Base-by-base conservation (phyloP, 1,140 invertebrate genomes). In the Zelostemma sp. region DNA sequence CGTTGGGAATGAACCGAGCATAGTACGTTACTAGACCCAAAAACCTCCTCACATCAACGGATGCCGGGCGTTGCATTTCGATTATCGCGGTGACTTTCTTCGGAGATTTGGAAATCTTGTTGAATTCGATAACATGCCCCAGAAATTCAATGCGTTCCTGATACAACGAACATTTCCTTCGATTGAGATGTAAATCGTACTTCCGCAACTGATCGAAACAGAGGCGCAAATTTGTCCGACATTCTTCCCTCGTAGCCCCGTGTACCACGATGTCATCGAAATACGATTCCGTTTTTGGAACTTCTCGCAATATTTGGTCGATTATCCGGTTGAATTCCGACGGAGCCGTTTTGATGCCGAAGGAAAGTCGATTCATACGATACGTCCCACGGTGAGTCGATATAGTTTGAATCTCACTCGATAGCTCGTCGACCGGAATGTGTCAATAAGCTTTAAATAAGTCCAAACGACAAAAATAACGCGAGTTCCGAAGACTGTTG, bases 271-370 rank as follows among this genome's bases (percentile, higher is more conserved):
- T 72, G 35, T 79, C 69, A 55, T 80, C 74, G 11, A 79, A 72
- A 67, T 76, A 79, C 21, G 46, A 47, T 18, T 70, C 56, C 9
- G 69, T 74, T 14, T 61, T 70, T 18, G 67, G 63, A 4, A 85
- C 46, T 18, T 66, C 71, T 41, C 35, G 41, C 6, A 88, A 48
- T 3, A 83, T 63, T 57, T 78, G 60, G 35, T 86, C 82, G 15
- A 89, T 86, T 12, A 82, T 73, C 56, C 79, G 33, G 68, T 89
- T 85, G 62, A 89, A 90, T 56, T 86, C 80, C 11, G 77, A 68
- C 14, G 87, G 85, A 0, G 86, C 85, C 12, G 78, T 79, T 56
- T 81, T 79, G 4, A 89, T 78, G 6, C 85, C 87, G 78, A 87
- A 89, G 3, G 75, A 79, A 6, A 88, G 47, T 38, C 80, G 57